A percentile compares a stretch with the other conserved stretches of the same genome.
Conservation (phyloP, 2,113 vertebrate genomes). For the Siphamia tubifer region DNA sequence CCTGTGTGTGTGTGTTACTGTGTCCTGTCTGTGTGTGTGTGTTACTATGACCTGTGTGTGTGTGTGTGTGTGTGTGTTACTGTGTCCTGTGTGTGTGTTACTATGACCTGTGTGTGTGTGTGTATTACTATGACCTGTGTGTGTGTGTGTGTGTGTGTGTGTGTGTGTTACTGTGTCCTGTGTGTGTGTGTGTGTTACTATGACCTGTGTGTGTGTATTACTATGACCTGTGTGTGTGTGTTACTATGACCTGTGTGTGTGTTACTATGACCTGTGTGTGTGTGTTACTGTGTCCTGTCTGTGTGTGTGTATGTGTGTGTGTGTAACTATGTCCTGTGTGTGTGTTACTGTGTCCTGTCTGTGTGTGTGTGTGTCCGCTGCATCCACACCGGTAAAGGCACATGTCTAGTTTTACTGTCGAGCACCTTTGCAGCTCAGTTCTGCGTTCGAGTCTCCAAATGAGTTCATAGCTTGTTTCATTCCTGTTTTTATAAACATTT, state of each 20-base stretch:
- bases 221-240: conserved; percentile 6
- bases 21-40: conserved; percentile 12
- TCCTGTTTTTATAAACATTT: conserved; percentile 68
- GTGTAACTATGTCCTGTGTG: conserved; percentile 9
- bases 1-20: conserved; percentile 6
- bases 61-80: conserved; percentile 10
- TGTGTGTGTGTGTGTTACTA: too few relatives aligned
- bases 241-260: conserved; percentile 5
- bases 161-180: conserved; percentile 7
- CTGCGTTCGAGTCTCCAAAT: conserved; percentile 51
- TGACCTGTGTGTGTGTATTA: conserved; percentile 5
- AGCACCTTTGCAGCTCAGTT: conserved; percentile 80
- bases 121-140: conserved; percentile 7
- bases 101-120: conserved; percentile 4
- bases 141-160: too few relatives aligned
- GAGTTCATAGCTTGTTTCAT: conserved; percentile 59
- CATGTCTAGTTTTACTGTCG: conserved; percentile 57
- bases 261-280: conserved; percentile 6
- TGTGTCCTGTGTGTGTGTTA: conserved; percentile 7
- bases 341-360: conserved; percentile 9
- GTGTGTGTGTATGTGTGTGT: conserved; percentile 3
- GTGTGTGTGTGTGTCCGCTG: conserved; percentile 20
- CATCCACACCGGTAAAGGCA: conserved; percentile 67
- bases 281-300: too few relatives aligned
- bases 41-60: too few relatives aligned